Percentiles rank a stretch among this genome's conserved stretches.
These are phyloP conservation scores for Catharus fuscescens DNA, from an alignment of 2,113 vertebrate species.

Conservation along the genomic window DNA sequence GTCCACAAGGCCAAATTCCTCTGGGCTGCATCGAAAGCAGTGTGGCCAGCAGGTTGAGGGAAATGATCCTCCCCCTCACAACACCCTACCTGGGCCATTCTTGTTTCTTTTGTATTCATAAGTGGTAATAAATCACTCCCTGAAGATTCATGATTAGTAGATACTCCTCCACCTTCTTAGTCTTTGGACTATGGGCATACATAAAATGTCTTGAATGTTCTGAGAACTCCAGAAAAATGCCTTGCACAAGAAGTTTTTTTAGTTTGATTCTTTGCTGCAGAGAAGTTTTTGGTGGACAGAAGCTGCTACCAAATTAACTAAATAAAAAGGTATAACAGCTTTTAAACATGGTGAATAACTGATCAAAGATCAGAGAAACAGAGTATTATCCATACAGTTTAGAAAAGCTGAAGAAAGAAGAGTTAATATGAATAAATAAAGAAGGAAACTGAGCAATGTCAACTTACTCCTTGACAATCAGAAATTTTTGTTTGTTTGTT, in stretches of 20 bases:
- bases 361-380: neutral
- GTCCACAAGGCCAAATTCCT: neutral
- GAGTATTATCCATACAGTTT: neutral
- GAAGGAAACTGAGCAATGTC: rapidly evolving
- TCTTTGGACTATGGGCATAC: neutral
- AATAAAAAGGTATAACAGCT: neutral
- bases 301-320: neutral
- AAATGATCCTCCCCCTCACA: neutral
- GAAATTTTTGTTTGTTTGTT: neutral
- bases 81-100: neutral
- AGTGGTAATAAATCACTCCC: neutral
- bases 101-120: neutral
- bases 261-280: neutral
- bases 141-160: neutral
- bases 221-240: neutral
- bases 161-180: neutral
- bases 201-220: neutral
- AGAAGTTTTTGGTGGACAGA: neutral
- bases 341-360: neutral
- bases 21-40: too few relatives aligned
- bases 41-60: neutral
- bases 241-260: neutral
- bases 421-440: neutral
- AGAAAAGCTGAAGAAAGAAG: neutral
- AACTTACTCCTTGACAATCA: neutral